Evolutionary conservation across 2,113 vertebrate species (phyloP).

Genomic region (Hirundichthys speculiger): DNA sequence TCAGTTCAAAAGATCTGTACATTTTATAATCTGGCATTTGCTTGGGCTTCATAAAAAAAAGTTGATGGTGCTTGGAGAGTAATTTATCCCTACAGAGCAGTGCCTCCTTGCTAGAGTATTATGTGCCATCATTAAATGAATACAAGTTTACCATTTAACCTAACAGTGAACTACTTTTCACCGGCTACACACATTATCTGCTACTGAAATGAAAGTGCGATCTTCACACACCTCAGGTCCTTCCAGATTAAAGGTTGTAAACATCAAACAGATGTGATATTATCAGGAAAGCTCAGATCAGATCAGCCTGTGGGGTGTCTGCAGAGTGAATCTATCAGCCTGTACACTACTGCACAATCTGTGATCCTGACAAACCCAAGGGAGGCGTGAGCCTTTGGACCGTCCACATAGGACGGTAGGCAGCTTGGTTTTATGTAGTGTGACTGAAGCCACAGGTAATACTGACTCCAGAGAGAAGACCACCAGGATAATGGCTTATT

Average conservation of each 20-base stretch:
- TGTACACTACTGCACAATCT: conserved; percentile 7
- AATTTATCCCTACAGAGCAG: not conserved
- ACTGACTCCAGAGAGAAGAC: conserved; percentile 2
- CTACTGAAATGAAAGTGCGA: conserved; percentile 19
- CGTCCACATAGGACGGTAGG: conserved; percentile 4
- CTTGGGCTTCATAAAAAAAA: too few relatives aligned
- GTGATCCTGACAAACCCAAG: conserved; percentile 20
- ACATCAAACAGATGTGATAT: conserved; percentile 32
- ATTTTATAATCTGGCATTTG: too few relatives aligned
- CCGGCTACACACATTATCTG: not conserved
- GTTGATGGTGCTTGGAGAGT: not conserved
- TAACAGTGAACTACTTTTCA: conserved; percentile 1
- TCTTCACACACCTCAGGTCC: conserved; percentile 3
- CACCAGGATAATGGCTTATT: not conserved
- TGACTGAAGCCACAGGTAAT: not conserved
- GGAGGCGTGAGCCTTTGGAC: conserved; percentile 20
- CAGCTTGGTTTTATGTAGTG: not conserved
- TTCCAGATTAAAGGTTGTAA: conserved; percentile 29
- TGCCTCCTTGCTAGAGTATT: conserved; percentile 1
- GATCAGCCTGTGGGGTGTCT: conserved; percentile 22
- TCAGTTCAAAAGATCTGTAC: too few relatives aligned
- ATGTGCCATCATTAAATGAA: conserved; percentile 6
- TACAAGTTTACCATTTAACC: conserved; percentile 1
- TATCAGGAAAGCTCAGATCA: conserved; percentile 27
- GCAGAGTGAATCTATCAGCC: conserved; percentile 14